These are phyloP conservation scores for Metellina segmentata DNA, from an alignment of 2,888 invertebrate genomes.

Conservation along the genomic window DNA sequence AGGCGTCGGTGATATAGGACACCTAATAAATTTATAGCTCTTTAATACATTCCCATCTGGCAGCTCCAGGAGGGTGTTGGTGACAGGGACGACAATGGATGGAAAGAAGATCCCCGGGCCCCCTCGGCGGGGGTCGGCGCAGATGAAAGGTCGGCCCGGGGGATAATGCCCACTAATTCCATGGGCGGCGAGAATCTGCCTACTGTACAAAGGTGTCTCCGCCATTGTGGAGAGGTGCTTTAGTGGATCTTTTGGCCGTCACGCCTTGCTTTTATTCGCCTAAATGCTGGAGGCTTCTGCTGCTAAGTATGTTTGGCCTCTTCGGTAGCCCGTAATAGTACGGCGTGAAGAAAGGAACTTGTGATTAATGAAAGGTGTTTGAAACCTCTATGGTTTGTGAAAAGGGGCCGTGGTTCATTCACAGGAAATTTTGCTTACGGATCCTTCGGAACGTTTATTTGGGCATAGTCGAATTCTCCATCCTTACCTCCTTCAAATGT, in stretches of 20 bases:
- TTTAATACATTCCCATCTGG: not conserved
- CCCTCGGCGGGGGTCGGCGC: slow-evolving; percentile 28
- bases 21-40: not conserved
- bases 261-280: slow-evolving; percentile 21
- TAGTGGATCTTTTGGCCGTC: slow-evolving; percentile 39
- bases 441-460: no score
- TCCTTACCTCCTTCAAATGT: no score
- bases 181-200: slow-evolving; percentile 64
- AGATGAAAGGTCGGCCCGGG: slow-evolving; percentile 33
- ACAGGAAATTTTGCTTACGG: no score
- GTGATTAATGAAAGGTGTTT: slow-evolving; percentile 25
- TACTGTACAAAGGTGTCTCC: slow-evolving; percentile 53
- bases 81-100: slow-evolving; percentile 60
- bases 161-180: slow-evolving; percentile 48
- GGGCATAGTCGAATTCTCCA: no score
- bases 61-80: not conserved
- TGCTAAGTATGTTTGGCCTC: no score
- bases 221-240: slow-evolving; percentile 5
- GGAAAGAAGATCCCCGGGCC: slow-evolving; percentile 20
- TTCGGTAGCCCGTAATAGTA: no score
- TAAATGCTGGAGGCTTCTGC: no score
- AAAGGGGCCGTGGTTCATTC: no score
- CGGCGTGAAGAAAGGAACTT: not conserved
- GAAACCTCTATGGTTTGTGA: not conserved
- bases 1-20: not conserved